Evolutionary conservation across 2,888 invertebrate species (phyloP).

Genomic region (Iphiclides podalirius): DNA sequence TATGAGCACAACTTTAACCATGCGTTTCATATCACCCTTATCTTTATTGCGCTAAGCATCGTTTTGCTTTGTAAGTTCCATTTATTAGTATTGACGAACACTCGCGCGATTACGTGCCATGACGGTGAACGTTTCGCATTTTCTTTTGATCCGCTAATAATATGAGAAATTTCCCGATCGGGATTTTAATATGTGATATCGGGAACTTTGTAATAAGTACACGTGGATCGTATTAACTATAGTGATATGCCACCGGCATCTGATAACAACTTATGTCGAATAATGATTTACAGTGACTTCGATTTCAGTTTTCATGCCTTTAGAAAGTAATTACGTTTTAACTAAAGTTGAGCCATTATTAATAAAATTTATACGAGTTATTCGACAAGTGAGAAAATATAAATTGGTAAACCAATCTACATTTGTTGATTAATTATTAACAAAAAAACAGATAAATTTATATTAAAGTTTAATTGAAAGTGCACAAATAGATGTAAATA

Average conservation of each 20-base stretch:
- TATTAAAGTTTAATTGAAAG: too few species aligned
- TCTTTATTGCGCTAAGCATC: slow-evolving; percentile 2
- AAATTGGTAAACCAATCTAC: too few species aligned
- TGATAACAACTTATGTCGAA: not conserved
- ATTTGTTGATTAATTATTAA: too few species aligned
- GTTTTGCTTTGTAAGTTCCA: slow-evolving; percentile 27
- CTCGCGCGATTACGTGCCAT: slow-evolving; percentile 51
- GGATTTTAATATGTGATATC: slow-evolving; percentile 31
- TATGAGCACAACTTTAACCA: slow-evolving; percentile 39
- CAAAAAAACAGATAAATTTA: too few species aligned
- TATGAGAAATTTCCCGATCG: slow-evolving; percentile 24
- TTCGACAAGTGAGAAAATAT: too few species aligned
- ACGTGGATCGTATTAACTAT: not conserved
- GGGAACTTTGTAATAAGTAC: not conserved
- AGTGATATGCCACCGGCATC: not conserved
- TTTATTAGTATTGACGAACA: slow-evolving; percentile 27
- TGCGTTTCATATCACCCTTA: slow-evolving; percentile 28
- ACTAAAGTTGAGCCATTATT: too few species aligned
- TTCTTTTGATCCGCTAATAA: slow-evolving; percentile 39
- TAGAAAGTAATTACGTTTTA: too few species aligned
- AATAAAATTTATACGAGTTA: too few species aligned
- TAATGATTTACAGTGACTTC: not conserved
- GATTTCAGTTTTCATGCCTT: too few species aligned
- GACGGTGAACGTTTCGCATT: slow-evolving; percentile 34
- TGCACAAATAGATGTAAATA: too few species aligned